These are phyloP conservation scores for Alethe diademata DNA, from an alignment of 2,113 vertebrate species.

Conservation along the genomic window DNA sequence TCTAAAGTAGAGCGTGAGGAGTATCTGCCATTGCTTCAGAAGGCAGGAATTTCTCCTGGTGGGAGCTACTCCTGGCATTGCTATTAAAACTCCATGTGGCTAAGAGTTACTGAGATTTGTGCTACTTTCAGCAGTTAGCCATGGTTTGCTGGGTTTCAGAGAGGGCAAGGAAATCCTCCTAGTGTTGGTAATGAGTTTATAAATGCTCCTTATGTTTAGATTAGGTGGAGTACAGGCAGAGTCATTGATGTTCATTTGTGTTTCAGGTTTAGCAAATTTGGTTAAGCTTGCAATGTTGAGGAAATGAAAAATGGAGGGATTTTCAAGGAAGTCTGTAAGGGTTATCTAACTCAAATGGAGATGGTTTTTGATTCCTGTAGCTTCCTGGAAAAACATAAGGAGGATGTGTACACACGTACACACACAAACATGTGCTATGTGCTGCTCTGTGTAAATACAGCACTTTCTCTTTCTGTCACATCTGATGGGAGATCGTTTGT, in stretches of 20 bases:
- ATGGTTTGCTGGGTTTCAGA: not conserved
- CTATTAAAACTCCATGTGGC: not conserved
- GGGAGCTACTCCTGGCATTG: not conserved
- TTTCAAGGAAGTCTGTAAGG: not conserved
- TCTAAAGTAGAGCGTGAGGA: not conserved
- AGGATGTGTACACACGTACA: not conserved
- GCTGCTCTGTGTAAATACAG: not conserved
- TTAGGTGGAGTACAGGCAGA: fast-evolving
- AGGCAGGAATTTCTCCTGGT: not conserved
- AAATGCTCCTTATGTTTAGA: not conserved
- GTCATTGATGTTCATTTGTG: not conserved
- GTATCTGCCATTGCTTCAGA: fast-evolving
- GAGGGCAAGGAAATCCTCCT: not conserved
- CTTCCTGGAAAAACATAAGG: not conserved
- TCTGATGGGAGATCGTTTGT: not conserved
- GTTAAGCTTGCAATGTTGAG: not conserved
- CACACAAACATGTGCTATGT: not conserved
- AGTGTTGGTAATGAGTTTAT: not conserved
- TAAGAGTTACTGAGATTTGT: not conserved
- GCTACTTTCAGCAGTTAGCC: not conserved
- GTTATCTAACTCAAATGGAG: not conserved
- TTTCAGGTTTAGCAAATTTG: not conserved
- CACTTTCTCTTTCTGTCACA: not conserved
- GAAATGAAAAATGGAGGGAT: not conserved
- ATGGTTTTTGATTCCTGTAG: not conserved